phyloP scores from a whole-genome alignment of 2,888 invertebrate species.

The Lasioglossum vierecki region DNA sequence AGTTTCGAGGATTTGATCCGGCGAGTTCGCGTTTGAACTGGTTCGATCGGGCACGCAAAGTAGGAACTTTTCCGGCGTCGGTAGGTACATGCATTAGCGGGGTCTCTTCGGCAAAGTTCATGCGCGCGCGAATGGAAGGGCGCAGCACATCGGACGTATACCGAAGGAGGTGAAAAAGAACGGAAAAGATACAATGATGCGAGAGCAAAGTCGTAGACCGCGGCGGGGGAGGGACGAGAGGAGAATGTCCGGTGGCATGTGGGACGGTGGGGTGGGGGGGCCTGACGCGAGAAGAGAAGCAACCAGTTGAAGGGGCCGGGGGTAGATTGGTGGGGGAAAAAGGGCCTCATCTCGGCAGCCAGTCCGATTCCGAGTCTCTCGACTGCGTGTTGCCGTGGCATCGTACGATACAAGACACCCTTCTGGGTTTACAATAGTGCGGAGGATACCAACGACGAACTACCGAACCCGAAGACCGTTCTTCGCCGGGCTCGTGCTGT shows the following conservation, averaged over 20 bases:
- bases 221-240: constrained; percentile 47
- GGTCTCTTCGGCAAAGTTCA: constrained; percentile 48
- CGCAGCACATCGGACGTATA: constrained; percentile 59
- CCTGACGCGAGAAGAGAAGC: constrained; percentile 66
- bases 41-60: neutral
- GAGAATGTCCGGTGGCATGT: constrained; percentile 69
- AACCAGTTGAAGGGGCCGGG: constrained; percentile 59
- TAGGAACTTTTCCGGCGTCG: neutral
- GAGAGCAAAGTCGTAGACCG: constrained; percentile 54
- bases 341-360: constrained; percentile 77
- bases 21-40: neutral
- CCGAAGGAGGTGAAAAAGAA: constrained; percentile 51
- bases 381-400: constrained; percentile 68
- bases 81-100: constrained; percentile 35
- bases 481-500: constrained; percentile 25
- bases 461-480: constrained; percentile 23
- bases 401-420: constrained; percentile 55
- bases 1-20: neutral
- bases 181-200: constrained; percentile 65
- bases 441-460: constrained; percentile 39
- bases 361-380: constrained; percentile 75
- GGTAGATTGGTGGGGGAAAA: constrained; percentile 51
- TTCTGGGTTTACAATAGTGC: constrained; percentile 52
- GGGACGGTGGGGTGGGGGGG: constrained; percentile 45
- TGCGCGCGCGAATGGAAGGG: constrained; percentile 46